phyloP scores from a whole-genome alignment of 1,140 invertebrate species.

The Piezodorus guildinii region DNA sequence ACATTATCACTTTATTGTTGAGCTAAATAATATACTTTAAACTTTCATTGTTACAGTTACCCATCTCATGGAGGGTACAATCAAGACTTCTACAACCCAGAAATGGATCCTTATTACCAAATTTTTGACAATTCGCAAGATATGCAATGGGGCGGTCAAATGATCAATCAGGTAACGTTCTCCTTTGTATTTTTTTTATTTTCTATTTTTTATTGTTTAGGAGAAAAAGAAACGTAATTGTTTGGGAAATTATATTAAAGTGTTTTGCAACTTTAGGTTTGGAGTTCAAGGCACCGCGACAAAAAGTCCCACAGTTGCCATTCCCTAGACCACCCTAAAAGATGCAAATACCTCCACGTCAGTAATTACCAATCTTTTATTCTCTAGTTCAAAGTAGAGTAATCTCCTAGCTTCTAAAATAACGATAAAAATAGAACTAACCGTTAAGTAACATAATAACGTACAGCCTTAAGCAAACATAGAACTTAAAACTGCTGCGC shows the following conservation, averaged over 20 bases:
- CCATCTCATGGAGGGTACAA: conserved; percentile 17
- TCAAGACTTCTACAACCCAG: conserved; percentile 28
- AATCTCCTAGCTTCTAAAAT: no score
- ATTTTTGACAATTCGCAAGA: conserved; percentile 61
- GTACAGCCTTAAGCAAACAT: no score
- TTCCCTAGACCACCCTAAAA: conserved; percentile 4
- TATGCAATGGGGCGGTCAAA: conserved; percentile 46
- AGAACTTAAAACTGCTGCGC: no score
- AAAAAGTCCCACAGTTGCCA: not conserved
- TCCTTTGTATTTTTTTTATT: no score
- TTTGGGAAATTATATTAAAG: not conserved
- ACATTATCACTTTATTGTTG: no score
- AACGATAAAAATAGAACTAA: no score
- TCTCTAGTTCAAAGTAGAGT: no score
- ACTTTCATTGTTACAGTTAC: not conserved
- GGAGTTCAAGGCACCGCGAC: conserved; percentile 15
- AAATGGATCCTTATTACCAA: conserved; percentile 51
- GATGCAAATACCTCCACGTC: conserved; percentile 3
- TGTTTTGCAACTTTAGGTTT: conserved; percentile 11
- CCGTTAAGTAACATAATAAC: no score
- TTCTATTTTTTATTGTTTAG: no score
- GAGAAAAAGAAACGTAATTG: no score
- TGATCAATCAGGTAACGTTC: conserved; percentile 15
- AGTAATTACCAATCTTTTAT: not conserved
- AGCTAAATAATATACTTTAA: no score